Base-by-base conservation (phyloP, 1,140 invertebrate genomes). In the Tetramorium alpestre region DNA sequence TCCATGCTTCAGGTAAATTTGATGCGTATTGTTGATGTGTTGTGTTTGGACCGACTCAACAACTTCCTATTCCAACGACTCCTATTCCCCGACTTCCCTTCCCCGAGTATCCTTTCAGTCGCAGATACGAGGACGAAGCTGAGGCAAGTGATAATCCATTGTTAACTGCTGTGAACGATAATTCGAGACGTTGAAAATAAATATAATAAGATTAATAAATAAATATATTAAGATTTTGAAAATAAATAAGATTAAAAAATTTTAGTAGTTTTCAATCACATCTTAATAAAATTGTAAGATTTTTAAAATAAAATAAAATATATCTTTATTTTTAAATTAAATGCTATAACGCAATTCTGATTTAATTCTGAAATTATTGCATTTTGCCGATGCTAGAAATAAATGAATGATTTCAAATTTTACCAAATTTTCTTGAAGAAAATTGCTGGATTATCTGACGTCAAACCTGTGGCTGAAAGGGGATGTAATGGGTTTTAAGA, bases 1-100 rank as follows among this genome's bases (percentile, higher is more conserved):
- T 93, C 25, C 93, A 94, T 16, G 89, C 87, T 75, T 87, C 93
- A 81, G 94, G 94, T 94, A 88, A 85, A 88, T 76, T 18, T 38
- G 33, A 56, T 44, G 49, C 41, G 4, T 4, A 56, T 33, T 33
- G 33, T 33, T 33, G 65, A 28, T 56, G 33, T 56, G 22, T 41
- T 51, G 11, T 44, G 38, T 65, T 62, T 58, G 8, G 33, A 18
- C 16, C 11, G 18, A 64, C 4, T 22, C 22, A 22, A 22, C 22
- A 22, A 22, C 22, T 22, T 22, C 22, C 22, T 22, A 22, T 22
- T 22, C 22, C 22, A 22, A 22, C 22, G 22, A 22, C 22, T 10
- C 2, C 10, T 64, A 18, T 10, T 13, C 11, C 2, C n/a, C n/a
- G n/a, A n/a, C n/a, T 13, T 13, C 18, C 11, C 18, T 13, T 11